A percentile compares a stretch with the other conserved stretches of the same genome.
Evolutionary conservation across 2,113 vertebrate species (phyloP).

Genomic region (Thomomys bottae): DNA sequence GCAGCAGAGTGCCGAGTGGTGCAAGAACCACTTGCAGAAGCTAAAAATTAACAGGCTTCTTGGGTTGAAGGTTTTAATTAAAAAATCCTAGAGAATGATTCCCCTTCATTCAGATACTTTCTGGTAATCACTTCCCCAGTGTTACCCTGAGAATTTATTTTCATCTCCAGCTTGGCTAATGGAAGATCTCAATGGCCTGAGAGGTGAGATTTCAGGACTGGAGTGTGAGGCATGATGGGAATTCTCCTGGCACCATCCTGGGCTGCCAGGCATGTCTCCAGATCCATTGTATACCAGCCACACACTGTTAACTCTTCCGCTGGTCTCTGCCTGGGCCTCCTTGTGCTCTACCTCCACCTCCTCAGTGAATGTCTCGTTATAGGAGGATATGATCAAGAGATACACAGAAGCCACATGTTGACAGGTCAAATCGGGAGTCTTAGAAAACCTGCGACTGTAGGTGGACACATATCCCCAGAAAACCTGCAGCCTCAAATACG

Average conservation of each 20-base stretch:
- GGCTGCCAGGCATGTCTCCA: too few relatives aligned
- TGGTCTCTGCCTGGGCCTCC: not conserved
- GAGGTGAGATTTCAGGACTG: fast-evolving
- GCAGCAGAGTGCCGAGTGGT: conserved; percentile 28
- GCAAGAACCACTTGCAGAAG: conserved; percentile 22
- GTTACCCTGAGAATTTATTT: conserved; percentile 38
- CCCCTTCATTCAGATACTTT: conserved; percentile 68
- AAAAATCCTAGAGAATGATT: conserved; percentile 74
- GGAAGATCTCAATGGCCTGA: not conserved
- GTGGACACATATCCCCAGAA: too few relatives aligned
- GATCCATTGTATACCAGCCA: not conserved
- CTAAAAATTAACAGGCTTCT: conserved; percentile 71
- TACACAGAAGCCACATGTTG: too few relatives aligned
- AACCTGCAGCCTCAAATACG: too few relatives aligned
- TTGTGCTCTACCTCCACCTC: not conserved
- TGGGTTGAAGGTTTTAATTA: conserved; percentile 71
- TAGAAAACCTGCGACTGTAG: too few relatives aligned
- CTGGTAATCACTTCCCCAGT: conserved; percentile 46
- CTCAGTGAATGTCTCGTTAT: not conserved
- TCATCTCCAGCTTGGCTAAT: not conserved
- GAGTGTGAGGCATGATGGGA: not conserved
- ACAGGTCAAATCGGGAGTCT: too few relatives aligned
- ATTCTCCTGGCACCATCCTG: not conserved
- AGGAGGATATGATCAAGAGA: too few relatives aligned
- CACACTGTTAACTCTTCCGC: not conserved